A percentile compares a stretch with the other conserved stretches of the same genome.
Evolutionary conservation across 1,140 invertebrate genomes (phyloP).

Genomic region (Neuroterus valhalla): DNA sequence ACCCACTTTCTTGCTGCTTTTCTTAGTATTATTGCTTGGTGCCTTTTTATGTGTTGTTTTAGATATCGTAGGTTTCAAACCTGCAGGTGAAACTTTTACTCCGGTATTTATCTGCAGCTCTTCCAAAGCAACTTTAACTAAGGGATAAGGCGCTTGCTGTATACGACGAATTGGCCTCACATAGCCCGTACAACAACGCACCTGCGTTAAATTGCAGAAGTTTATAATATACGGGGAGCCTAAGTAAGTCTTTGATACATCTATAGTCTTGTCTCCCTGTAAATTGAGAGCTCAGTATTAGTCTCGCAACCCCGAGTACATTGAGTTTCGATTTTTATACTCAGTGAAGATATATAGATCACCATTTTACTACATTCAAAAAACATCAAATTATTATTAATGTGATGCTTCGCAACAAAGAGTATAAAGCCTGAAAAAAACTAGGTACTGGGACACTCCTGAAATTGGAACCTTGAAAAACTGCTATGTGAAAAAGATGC

Average conservation of each 20-base stretch:
- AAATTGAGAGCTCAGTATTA: slow-evolving; percentile 52
- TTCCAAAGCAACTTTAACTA: slow-evolving; percentile 81
- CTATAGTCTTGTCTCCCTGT: slow-evolving; percentile 84
- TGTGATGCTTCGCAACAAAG: too few species aligned
- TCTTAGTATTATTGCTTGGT: slow-evolving; percentile 63
- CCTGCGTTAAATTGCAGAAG: slow-evolving; percentile 86
- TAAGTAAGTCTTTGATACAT: slow-evolving; percentile 82
- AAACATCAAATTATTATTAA: too few species aligned
- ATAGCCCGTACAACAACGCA: slow-evolving; percentile 82
- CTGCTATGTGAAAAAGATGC: too few species aligned
- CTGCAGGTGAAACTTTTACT: slow-evolving; percentile 51
- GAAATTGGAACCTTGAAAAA: too few species aligned
- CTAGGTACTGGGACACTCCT: too few species aligned
- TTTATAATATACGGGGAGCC: slow-evolving; percentile 87
- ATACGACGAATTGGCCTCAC: slow-evolving; percentile 83
- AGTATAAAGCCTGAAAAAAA: too few species aligned
- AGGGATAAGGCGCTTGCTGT: slow-evolving; percentile 86
- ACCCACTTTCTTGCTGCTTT: slow-evolving; percentile 58
- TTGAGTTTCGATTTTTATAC: neutral
- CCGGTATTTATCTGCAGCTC: slow-evolving; percentile 72
- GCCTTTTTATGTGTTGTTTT: slow-evolving; percentile 68
- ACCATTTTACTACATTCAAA: neutral
- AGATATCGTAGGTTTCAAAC: slow-evolving; percentile 62
- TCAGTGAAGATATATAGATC: neutral
- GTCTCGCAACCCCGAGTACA: slow-evolving; percentile 26